These are phyloP conservation scores for Serinus canaria DNA, from an alignment of 2,113 vertebrate genomes.

Conservation along the genomic window DNA sequence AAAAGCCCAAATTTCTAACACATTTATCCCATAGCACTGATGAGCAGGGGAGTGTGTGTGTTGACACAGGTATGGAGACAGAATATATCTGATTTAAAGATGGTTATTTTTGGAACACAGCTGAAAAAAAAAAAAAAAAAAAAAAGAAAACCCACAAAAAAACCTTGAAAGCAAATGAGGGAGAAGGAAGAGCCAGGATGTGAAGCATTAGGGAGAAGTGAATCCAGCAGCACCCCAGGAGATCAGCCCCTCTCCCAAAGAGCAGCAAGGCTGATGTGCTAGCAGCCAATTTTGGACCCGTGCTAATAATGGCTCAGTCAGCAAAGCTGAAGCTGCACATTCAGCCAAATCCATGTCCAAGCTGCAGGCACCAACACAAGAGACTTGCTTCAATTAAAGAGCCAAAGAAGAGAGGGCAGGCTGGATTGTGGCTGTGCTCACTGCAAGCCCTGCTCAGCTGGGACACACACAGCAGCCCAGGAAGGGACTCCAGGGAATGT, in stretches of 20 bases:
- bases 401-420: not conserved
- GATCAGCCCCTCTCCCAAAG: not conserved
- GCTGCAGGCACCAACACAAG: not conserved
- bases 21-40: not conserved
- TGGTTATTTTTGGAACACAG: not conserved
- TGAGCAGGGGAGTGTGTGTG: accelerated
- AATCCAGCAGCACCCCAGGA: not conserved
- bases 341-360: not conserved
- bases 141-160: not conserved
- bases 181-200: not conserved
- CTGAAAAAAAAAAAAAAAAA: not conserved
- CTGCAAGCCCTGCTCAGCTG: not conserved
- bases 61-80: not conserved
- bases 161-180: not conserved
- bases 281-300: not conserved
- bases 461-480: not conserved
- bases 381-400: not conserved
- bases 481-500: accelerated
- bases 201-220: not conserved
- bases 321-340: not conserved
- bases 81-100: not conserved
- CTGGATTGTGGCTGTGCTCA: not conserved
- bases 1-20: not conserved
- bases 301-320: slow-evolving; percentile 14
- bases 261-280: not conserved